Evolutionary conservation across 35 echinoderm and acorn worm genomes (phyloP).

Genomic region (Strongylocentrotus purpuratus): DNA sequence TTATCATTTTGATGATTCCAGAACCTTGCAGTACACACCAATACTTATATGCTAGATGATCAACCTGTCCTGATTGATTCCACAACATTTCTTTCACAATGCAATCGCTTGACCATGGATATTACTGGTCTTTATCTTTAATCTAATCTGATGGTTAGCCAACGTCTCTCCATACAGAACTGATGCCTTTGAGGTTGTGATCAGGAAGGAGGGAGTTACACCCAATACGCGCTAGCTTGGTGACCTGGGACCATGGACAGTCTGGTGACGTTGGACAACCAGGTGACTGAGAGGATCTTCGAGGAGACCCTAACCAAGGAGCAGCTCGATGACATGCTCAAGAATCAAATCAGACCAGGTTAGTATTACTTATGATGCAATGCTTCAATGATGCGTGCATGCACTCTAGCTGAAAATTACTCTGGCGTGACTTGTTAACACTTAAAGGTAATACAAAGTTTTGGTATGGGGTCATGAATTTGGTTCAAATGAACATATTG

Average conservation of each 20-base stretch:
- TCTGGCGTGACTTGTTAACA: background rate
- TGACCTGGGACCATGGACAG: background rate
- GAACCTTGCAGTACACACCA: too few relatives aligned
- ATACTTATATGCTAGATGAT: too few relatives aligned
- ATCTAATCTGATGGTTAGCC: background rate
- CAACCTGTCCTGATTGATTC: too few relatives aligned
- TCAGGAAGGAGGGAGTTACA: background rate
- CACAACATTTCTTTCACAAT: too few relatives aligned
- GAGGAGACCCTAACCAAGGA: conserved; percentile 3
- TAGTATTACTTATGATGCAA: background rate
- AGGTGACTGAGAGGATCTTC: background rate
- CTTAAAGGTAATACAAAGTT: too few relatives aligned
- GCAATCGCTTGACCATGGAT: too few relatives aligned
- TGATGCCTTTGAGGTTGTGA: background rate
- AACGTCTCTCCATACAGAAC: background rate
- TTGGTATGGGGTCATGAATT: too few relatives aligned
- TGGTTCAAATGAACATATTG: too few relatives aligned
- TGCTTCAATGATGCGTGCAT: background rate
- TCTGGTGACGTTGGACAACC: background rate
- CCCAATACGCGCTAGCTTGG: background rate
- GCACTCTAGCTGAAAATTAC: background rate
- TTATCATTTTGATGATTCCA: too few relatives aligned
- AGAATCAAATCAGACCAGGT: background rate
- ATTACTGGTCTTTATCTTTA: background rate
- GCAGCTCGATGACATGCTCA: background rate